These are phyloP conservation scores for Temnothorax ravouxi DNA, from an alignment of 2,888 invertebrate species.

Conservation along the genomic window DNA sequence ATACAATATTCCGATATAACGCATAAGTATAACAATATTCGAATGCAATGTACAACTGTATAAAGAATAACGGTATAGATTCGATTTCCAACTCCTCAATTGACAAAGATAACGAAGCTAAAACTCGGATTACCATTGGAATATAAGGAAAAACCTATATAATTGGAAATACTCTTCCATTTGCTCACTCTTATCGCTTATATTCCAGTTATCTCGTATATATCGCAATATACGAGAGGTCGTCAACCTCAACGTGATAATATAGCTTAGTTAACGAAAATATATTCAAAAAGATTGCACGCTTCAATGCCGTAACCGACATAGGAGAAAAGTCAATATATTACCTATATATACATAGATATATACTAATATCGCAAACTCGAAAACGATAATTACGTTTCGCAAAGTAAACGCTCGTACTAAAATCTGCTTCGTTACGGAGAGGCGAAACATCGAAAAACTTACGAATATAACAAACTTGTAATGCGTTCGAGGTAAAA, in stretches of 20 bases:
- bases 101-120: constrained; percentile 1
- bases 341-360: neutral
- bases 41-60: neutral
- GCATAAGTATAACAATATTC: neutral
- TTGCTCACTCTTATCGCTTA: constrained; percentile 12
- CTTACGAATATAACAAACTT: constrained; percentile 19
- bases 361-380: constrained; percentile 31
- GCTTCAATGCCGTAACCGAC: neutral
- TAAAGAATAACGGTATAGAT: neutral
- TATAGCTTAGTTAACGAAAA: constrained; percentile 8
- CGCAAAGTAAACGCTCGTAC: neutral
- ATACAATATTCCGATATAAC: neutral
- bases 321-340: constrained; percentile 20
- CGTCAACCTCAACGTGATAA: neutral
- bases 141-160: neutral
- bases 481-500: neutral
- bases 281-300: constrained; percentile 14
- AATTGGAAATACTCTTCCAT: constrained; percentile 24
- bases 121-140: constrained; percentile 10
- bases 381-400: neutral
- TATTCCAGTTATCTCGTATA: constrained; percentile 11
- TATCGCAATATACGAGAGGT: too few species aligned
- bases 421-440: constrained; percentile 7
- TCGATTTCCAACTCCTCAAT: constrained; percentile 6
- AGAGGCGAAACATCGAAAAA: constrained; percentile 21